phyloP scores from a whole-genome alignment of 2,113 vertebrate species.

The Ranitomeya imitator region DNA sequence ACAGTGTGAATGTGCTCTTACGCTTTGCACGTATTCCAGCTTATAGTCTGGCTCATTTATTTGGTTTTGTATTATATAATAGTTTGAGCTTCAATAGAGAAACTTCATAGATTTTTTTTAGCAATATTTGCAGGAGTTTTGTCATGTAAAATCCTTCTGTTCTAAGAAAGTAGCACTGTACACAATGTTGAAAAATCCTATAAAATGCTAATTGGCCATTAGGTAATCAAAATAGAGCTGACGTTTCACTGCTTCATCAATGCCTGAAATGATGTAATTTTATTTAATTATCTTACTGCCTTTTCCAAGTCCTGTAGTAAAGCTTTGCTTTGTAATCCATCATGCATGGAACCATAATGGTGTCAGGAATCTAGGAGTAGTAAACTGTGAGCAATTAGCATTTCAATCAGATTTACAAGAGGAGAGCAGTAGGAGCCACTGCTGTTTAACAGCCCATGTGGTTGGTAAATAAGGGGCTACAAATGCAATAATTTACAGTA shows the following conservation, averaged over 20 bases:
- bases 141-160: neutral
- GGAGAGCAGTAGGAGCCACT: constrained; percentile 32
- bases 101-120: too few species aligned
- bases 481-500: constrained; percentile 17
- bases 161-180: neutral
- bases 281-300: constrained; percentile 54
- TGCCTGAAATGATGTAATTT: constrained; percentile 49
- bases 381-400: constrained; percentile 54
- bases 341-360: constrained; percentile 45
- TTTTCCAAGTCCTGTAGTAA: constrained; percentile 48
- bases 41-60: too few species aligned
- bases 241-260: constrained; percentile 36
- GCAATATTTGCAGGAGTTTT: too few species aligned
- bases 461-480: constrained; percentile 29
- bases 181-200: neutral
- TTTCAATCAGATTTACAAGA: constrained; percentile 56
- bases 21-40: too few species aligned
- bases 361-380: constrained; percentile 44
- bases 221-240: constrained; percentile 44
- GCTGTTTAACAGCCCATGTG: constrained; percentile 41
- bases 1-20: too few species aligned
- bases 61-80: too few species aligned
- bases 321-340: constrained; percentile 51
- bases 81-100: too few species aligned
- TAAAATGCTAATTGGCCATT: constrained; percentile 23